These are phyloP conservation scores for Theonella swinhoei DNA, from an alignment of 37 sponge, comb jelly and placozoan genomes.

Conservation along the genomic window DNA sequence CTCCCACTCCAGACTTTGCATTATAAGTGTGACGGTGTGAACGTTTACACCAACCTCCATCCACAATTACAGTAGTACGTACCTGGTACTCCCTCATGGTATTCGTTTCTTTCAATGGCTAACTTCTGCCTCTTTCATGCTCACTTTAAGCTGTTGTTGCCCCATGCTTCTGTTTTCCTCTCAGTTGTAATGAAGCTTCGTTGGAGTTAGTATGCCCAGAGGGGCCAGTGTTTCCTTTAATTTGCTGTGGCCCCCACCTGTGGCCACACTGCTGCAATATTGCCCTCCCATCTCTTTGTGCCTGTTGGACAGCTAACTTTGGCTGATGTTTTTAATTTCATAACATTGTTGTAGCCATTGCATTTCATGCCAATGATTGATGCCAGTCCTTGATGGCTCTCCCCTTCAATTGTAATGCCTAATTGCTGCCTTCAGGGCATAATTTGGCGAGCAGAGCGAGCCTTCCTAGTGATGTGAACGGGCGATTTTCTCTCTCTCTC, in stretches of 20 bases:
- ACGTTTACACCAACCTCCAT: slow-evolving; percentile 37
- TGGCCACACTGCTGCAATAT: slow-evolving; percentile 32
- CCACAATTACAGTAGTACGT: slow-evolving; percentile 36
- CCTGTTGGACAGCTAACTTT: background rate
- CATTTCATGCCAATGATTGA: background rate
- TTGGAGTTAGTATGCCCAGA: slow-evolving; percentile 24
- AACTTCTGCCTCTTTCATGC: slow-evolving; percentile 3
- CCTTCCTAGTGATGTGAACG: too few species aligned
- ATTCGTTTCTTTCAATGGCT: slow-evolving; percentile 15
- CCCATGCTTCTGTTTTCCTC: background rate
- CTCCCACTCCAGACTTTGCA: too few species aligned
- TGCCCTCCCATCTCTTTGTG: slow-evolving; percentile 12
- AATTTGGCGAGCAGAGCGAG: background rate
- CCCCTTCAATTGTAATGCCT: background rate
- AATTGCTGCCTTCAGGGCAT: background rate
- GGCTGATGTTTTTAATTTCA: background rate
- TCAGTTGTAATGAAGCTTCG: slow-evolving; percentile 23
- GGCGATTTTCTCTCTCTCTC: too few species aligned
- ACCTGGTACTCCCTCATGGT: slow-evolving; percentile 33
- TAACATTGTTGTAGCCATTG: background rate
- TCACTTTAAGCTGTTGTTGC: background rate
- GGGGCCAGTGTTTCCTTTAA: slow-evolving; percentile 40
- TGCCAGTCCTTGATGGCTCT: slow-evolving; percentile 7
- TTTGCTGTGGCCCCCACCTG: too few species aligned
- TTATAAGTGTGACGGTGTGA: too few species aligned